These are phyloP conservation scores for Campoletis sonorensis DNA, from an alignment of 1,140 invertebrate genomes.

Conservation along the genomic window DNA sequence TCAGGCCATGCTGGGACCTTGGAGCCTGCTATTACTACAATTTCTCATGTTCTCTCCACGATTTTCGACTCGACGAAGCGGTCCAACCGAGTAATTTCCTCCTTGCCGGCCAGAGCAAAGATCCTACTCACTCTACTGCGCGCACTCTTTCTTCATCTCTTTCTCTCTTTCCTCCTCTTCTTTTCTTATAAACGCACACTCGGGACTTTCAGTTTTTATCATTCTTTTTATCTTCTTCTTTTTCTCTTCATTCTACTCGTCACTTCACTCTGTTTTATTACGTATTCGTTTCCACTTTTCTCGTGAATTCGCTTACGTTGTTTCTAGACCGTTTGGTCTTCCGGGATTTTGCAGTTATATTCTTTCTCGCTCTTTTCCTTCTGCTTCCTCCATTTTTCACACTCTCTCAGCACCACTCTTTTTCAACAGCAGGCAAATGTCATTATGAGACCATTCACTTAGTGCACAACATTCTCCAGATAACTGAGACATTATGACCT, in stretches of 20 bases:
- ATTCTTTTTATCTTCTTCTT: neutral
- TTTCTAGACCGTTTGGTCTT: conserved; percentile 23
- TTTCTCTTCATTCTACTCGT: conserved; percentile 7
- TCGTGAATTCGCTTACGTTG: conserved; percentile 18
- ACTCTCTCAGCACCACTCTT: neutral
- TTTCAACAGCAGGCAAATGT: neutral
- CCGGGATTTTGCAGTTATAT: neutral
- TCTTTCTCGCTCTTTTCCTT: neutral
- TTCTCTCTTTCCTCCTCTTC: neutral
- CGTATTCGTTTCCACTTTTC: conserved; percentile 35
- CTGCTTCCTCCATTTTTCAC: neutral
- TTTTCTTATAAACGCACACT: neutral
- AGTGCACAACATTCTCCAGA: neutral
- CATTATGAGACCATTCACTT: neutral
- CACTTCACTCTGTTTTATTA: conserved; percentile 25
- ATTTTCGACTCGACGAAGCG: conserved; percentile 37
- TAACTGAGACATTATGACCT: neutral
- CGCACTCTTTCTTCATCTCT: neutral
- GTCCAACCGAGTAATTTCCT: conserved; percentile 36
- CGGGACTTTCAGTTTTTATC: neutral
- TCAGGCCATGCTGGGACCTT: neutral
- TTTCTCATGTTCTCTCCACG: conserved; percentile 27
- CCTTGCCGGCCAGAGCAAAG: conserved; percentile 20
- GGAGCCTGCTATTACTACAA: conserved; percentile 15
- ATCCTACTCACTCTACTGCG: neutral